phyloP scores from a whole-genome alignment of 2,888 invertebrate species.

The Biston betularia region DNA sequence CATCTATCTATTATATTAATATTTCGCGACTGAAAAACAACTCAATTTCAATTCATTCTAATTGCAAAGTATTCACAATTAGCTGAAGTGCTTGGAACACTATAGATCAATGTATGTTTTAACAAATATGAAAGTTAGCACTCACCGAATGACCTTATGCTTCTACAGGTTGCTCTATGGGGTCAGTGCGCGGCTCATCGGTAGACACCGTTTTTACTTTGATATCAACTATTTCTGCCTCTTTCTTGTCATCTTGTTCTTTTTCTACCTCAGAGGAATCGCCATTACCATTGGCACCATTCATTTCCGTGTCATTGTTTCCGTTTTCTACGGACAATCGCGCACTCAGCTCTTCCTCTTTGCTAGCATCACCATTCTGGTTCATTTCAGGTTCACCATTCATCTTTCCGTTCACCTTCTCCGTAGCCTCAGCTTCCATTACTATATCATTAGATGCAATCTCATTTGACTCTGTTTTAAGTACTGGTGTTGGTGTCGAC shows the following conservation, averaged over 20 bases:
- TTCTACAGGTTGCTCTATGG: slow-evolving; percentile 82
- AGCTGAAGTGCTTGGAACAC: neutral
- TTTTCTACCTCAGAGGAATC: slow-evolving; percentile 59
- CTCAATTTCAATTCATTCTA: too few species aligned
- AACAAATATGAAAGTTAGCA: slow-evolving; percentile 30
- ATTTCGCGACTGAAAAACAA: too few species aligned
- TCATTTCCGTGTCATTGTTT: slow-evolving; percentile 68
- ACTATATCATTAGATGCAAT: slow-evolving; percentile 47
- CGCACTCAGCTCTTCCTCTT: slow-evolving; percentile 68
- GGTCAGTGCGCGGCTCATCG: slow-evolving; percentile 75
- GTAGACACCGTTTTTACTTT: slow-evolving; percentile 85
- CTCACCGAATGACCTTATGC: slow-evolving; percentile 78
- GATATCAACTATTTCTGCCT: slow-evolving; percentile 74
- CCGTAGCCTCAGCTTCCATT: slow-evolving; percentile 55
- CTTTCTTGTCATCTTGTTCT: slow-evolving; percentile 74
- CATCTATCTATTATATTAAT: too few species aligned
- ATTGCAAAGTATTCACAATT: too few species aligned
- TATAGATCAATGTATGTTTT: neutral
- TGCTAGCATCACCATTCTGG: slow-evolving; percentile 69
- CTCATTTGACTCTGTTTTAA: slow-evolving; percentile 40
- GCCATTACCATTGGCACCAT: slow-evolving; percentile 66
- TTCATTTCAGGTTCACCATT: slow-evolving; percentile 66
- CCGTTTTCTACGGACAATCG: slow-evolving; percentile 74
- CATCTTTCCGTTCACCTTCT: slow-evolving; percentile 71
- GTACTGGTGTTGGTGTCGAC: slow-evolving; percentile 31